These are phyloP conservation scores for Chironex yamaguchii DNA, from an alignment of 30 jellyfish, hydroid and myxozoan species.

Conservation along the genomic window DNA sequence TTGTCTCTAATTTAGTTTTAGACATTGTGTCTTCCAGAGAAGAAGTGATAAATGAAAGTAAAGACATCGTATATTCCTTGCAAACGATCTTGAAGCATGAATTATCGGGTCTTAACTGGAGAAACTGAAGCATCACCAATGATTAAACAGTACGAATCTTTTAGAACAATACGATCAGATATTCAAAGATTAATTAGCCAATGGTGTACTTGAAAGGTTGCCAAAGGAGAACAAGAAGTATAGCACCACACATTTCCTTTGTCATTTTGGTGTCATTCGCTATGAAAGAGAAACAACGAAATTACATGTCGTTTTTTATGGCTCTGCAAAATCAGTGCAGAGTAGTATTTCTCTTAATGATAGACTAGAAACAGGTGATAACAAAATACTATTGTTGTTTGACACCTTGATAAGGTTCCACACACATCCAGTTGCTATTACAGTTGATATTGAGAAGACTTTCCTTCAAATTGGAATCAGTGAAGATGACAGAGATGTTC, in stretches of 20 bases:
- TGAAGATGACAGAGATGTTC: conserved; percentile 21
- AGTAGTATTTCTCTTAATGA: conserved; percentile 27
- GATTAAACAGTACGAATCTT: background rate
- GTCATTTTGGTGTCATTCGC: conserved; percentile 36
- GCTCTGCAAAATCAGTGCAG: conserved; percentile 29
- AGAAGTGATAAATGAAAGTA: conserved; percentile 11
- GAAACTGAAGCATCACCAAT: conserved; percentile 1
- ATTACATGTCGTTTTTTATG: conserved; percentile 46
- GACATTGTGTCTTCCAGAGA: conserved; percentile 22
- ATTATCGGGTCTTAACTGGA: conserved; percentile 23
- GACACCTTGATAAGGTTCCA: conserved; percentile 21
- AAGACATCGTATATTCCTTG: conserved; percentile 52
- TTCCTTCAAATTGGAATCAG: conserved; percentile 25
- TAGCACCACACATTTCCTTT: background rate
- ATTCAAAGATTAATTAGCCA: conserved; percentile 13
- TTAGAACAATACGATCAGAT: conserved; percentile 10
- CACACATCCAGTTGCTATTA: background rate
- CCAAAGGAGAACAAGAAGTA: conserved; percentile 7
- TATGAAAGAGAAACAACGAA: conserved; percentile 47
- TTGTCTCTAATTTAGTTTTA: conserved; percentile 33
- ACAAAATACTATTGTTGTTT: conserved; percentile 20
- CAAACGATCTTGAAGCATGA: conserved; percentile 55
- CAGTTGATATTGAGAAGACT: conserved; percentile 43
- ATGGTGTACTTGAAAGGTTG: conserved; percentile 11
- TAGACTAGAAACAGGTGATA: conserved; percentile 9